Percentiles rank a stretch among this genome's conserved stretches.
phyloP scores from a whole-genome alignment of 2,113 vertebrate genomes.

The Vicugna pacos region DNA sequence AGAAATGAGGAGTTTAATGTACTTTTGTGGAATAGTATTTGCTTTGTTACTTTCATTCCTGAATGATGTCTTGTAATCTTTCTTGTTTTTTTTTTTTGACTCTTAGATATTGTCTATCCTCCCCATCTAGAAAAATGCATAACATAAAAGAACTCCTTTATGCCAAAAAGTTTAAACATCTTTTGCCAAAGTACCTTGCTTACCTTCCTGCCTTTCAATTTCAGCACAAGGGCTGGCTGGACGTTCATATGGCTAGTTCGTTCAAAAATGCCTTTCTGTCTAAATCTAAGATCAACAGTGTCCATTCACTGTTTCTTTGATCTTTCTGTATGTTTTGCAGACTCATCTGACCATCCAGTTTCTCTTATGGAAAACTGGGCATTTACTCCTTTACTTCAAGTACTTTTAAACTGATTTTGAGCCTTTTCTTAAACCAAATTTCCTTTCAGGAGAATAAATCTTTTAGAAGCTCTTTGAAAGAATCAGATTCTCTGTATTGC shows the following conservation, averaged over 20 bases:
- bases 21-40: neutral
- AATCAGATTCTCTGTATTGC: neutral
- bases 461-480: conserved; percentile 40
- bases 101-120: neutral
- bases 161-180: neutral
- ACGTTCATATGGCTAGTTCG: neutral
- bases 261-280: neutral
- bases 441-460: neutral
- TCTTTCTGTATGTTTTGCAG: conserved; percentile 29
- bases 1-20: conserved; percentile 35
- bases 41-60: conserved; percentile 36
- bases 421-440: neutral
- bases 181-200: conserved; percentile 5
- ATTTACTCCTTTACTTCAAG: conserved; percentile 1
- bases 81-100: neutral
- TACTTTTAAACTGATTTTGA: conserved; percentile 11
- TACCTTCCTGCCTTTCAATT: conserved; percentile 31
- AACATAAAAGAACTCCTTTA: neutral
- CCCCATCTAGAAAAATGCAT: neutral
- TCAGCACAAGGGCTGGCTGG: neutral
- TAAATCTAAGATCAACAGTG: neutral
- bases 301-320: neutral
- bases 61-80: conserved; percentile 21
- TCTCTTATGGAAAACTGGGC: conserved; percentile 20
- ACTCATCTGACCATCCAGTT: neutral